Evolutionary conservation across 2,888 invertebrate genomes (phyloP), one percentile per base, ranked within the genome.

Genomic region (Eupeodes luniger): DNA sequence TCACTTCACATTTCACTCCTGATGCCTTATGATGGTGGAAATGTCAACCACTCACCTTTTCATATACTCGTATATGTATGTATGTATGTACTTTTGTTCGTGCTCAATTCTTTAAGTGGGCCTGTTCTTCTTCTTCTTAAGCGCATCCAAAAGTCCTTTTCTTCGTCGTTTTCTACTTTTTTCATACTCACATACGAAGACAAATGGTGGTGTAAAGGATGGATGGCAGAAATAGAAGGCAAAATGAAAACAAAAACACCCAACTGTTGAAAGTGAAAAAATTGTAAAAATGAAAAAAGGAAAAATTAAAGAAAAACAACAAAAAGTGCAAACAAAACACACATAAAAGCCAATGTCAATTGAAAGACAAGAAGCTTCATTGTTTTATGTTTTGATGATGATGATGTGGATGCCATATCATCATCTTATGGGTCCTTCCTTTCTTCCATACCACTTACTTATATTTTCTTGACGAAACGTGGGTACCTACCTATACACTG

Each of bases 261-360:
- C 61, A 86, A 70, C 61, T 62, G 62, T 61, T 72, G 61, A 64
- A 74, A 83, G 70, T 70, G 51, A 49, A 75, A 47, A 67, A 84
- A 59, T 19, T 44, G 27, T 14, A 47, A n/a, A 19, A 77, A 40
- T 61, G n/a, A 44, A 19, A 34, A n/a, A 59, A 40, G 5, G 44
- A 12, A 10, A 44, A 62, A 36, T 70, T 9, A 66, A 81, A 62
- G 40, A 49, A 16, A 67, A 12, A 69, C 27, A 72, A 44, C 6
- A 19, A 72, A 70, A 57, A 57, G 49, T 74, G 51, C 19, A 70
- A 75, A 40, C 64, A 47, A 82, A 86, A 86, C 79, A 79, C 79
- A 79, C 1, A 40, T 7, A 40, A 79, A 83, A 87, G 79, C 87
- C 87, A 87, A 87, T 87, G 87, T 87, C 83, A 87, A 87, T 87